A percentile compares a stretch with the other conserved stretches of the same genome.
These are phyloP conservation scores for Drosophila watanabei DNA, from an alignment of 1,140 invertebrate species.

Conservation along the genomic window DNA sequence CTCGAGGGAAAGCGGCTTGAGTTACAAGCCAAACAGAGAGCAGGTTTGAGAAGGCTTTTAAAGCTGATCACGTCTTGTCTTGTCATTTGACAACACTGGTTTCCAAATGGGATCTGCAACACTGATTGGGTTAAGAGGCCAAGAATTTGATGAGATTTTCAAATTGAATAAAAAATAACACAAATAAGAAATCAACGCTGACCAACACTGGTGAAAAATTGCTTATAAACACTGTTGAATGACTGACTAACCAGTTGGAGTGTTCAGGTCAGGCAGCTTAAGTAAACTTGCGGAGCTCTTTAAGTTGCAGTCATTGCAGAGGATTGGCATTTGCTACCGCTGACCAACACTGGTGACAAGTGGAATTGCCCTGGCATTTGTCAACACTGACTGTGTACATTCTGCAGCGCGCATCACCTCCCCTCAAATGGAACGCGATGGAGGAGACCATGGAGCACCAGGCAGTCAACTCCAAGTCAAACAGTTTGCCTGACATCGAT, in stretches of 20 bases:
- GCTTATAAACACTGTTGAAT: too few relatives aligned
- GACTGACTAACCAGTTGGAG: neutral
- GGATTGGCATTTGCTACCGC: neutral
- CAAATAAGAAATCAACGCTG: neutral
- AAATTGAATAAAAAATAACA: neutral
- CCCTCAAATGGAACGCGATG: neutral
- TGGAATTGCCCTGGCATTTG: constrained; percentile 15
- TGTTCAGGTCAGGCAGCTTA: neutral
- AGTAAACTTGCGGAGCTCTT: neutral
- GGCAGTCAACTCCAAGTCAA: constrained; percentile 36
- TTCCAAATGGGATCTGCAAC: neutral
- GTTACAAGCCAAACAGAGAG: constrained; percentile 1
- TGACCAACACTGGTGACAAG: constrained; percentile 20
- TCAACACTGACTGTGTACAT: constrained; percentile 35
- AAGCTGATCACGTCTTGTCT: neutral
- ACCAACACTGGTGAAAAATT: constrained; percentile 3
- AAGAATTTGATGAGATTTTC: neutral
- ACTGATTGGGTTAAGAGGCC: neutral
- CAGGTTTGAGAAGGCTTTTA: constrained; percentile 4
- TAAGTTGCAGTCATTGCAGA: neutral
- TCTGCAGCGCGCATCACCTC: neutral
- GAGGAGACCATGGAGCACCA: constrained; percentile 2
- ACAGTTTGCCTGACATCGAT: constrained; percentile 44
- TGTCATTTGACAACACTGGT: constrained; percentile 5
- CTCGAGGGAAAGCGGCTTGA: neutral